phyloP scores from a whole-genome alignment of 2,888 invertebrate species.

The Diarsia mendica region DNA sequence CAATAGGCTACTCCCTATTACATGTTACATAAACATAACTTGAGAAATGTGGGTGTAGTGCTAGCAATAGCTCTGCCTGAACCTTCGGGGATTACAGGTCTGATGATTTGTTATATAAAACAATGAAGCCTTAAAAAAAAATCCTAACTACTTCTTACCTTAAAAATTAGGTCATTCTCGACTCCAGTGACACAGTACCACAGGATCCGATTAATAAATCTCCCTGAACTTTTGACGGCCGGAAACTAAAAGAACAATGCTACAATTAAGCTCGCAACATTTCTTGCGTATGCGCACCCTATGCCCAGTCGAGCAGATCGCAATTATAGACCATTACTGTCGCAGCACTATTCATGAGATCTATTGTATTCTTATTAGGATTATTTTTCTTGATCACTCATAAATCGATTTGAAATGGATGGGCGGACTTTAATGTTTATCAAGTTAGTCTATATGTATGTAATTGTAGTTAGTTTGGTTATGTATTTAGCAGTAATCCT shows the following conservation, averaged over 20 bases:
- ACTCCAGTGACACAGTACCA: constrained; percentile 15
- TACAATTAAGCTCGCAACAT: constrained; percentile 65
- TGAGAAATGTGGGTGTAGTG: background rate
- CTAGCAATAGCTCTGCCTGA: background rate
- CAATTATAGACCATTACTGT: constrained; percentile 66
- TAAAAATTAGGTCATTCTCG: background rate
- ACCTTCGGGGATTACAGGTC: background rate
- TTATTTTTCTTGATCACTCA: constrained; percentile 61
- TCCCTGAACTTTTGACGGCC: constrained; percentile 61
- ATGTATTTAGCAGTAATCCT: background rate
- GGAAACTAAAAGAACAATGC: constrained; percentile 73
- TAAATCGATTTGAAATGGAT: constrained; percentile 52
- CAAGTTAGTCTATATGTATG: constrained; percentile 16
- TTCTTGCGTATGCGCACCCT: constrained; percentile 69
- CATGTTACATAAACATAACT: background rate
- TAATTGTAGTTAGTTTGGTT: background rate
- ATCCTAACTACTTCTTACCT: no score
- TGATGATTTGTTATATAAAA: background rate
- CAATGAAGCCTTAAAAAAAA: background rate
- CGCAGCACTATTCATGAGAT: constrained; percentile 65
- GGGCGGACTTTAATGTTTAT: constrained; percentile 14
- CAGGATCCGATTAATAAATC: constrained; percentile 49
- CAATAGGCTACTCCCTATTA: no score
- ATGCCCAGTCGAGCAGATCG: constrained; percentile 58
- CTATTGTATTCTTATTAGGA: constrained; percentile 74